A percentile compares a stretch with the other conserved stretches of the same genome.
These are phyloP conservation scores for Aleiodes leptofemur DNA, from an alignment of 2,888 invertebrate species.

Conservation along the genomic window DNA sequence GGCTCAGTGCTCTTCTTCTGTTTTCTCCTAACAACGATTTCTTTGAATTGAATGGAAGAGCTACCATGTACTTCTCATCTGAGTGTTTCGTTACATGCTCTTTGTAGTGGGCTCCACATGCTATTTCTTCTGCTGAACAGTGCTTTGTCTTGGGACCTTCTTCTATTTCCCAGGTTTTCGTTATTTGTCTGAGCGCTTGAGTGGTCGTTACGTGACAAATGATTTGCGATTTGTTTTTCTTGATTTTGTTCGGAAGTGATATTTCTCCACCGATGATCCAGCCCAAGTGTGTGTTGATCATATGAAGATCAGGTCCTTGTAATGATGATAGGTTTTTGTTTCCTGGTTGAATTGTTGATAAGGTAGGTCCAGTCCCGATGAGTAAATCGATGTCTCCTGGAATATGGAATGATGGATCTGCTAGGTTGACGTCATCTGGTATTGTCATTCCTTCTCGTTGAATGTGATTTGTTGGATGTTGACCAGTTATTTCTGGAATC, in stretches of 20 bases:
- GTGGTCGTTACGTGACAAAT: background rate
- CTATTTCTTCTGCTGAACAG: constrained; percentile 20
- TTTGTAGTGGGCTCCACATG: constrained; percentile 49
- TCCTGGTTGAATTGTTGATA: constrained; percentile 35
- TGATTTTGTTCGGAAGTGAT: background rate
- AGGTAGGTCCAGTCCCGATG: constrained; percentile 43
- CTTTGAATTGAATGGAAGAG: constrained; percentile 44
- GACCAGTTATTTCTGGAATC: background rate
- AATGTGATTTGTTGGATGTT: constrained; percentile 3
- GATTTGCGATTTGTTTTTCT: too few relatives aligned
- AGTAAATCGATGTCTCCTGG: constrained; percentile 42
- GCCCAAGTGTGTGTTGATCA: constrained; percentile 42
- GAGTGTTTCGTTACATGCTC: background rate
- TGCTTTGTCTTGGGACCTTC: constrained; percentile 30
- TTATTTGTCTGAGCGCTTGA: background rate
- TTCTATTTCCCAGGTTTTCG: constrained; percentile 55
- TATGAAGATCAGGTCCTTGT: constrained; percentile 1
- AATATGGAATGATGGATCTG: constrained; percentile 49
- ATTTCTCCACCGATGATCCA: constrained; percentile 40
- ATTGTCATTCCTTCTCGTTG: constrained; percentile 21
- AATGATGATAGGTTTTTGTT: constrained; percentile 28
- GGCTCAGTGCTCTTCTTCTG: constrained; percentile 32
- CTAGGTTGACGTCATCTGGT: constrained; percentile 39
- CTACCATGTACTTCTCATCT: constrained; percentile 45
- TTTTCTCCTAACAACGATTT: constrained; percentile 36